Evolutionary conservation across 2,797 vertebrate species (phyloP).

Genomic region (Echeneis naucrates): DNA sequence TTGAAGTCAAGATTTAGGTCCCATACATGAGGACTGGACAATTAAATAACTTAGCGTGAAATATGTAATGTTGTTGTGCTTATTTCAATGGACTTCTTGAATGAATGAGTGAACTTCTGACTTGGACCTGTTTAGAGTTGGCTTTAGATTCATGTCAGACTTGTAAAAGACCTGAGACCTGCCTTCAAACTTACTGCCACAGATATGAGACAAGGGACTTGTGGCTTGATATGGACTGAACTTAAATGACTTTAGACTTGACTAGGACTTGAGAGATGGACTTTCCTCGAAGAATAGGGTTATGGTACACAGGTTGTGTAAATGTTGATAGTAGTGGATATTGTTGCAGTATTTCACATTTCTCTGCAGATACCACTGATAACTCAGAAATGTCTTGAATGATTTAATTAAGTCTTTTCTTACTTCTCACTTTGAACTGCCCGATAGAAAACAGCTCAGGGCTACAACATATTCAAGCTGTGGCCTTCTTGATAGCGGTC

Average conservation of each 20-base stretch:
- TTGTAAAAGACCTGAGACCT: background rate
- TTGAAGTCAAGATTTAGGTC: background rate
- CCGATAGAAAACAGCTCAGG: slow-evolving; percentile 26
- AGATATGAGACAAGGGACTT: background rate
- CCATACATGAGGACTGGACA: background rate
- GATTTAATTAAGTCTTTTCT: slow-evolving; percentile 18
- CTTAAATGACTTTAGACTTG: background rate
- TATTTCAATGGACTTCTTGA: background rate
- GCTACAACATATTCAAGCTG: background rate
- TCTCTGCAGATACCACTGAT: slow-evolving; percentile 8
- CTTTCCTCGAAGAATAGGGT: background rate
- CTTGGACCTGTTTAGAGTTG: background rate
- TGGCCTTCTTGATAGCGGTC: background rate
- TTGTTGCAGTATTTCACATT: background rate
- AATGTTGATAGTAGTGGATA: background rate
- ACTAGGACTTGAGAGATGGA: no score
- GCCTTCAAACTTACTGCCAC: background rate
- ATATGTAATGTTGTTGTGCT: background rate
- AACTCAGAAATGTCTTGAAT: background rate
- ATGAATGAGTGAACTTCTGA: background rate
- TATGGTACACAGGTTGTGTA: no score
- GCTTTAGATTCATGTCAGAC: background rate
- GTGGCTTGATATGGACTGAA: background rate
- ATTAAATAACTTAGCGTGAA: background rate
- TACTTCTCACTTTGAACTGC: background rate